Evolutionary conservation across 1,140 invertebrate species (phyloP).

Genomic region (Drosophila ficusphila): DNA sequence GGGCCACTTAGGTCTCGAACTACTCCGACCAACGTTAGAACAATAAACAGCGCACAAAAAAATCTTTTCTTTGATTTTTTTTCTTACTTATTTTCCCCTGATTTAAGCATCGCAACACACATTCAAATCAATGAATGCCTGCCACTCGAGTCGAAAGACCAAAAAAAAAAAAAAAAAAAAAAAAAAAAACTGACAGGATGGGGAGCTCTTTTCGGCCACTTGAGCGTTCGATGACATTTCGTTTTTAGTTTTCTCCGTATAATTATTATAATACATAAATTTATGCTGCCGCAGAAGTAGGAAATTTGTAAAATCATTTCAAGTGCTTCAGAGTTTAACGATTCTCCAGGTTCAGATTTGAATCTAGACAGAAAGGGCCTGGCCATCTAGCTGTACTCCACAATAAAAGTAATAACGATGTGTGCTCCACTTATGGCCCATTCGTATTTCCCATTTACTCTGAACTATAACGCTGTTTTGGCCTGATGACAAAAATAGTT

Average conservation of each 20-base stretch:
- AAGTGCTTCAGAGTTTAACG: constrained; percentile 63
- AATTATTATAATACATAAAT: constrained; percentile 81
- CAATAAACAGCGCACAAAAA: constrained; percentile 72
- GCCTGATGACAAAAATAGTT: constrained; percentile 66
- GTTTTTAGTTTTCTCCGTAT: constrained; percentile 63
- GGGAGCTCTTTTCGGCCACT: constrained; percentile 60
- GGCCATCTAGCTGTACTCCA: constrained; percentile 62
- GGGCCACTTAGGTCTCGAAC: constrained; percentile 30
- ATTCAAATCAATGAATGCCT: constrained; percentile 64
- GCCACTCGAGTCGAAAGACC: constrained; percentile 19
- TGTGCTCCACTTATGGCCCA: constrained; percentile 46
- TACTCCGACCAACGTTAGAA: constrained; percentile 56
- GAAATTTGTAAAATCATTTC: constrained; percentile 69
- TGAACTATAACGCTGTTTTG: constrained; percentile 67
- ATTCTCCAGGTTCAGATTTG: constrained; percentile 40
- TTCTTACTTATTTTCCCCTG: constrained; percentile 6
- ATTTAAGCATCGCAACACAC: constrained; percentile 46
- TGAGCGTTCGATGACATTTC: constrained; percentile 81
- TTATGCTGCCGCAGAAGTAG: constrained; percentile 40
- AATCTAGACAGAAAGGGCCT: background rate
- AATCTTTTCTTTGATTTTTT: constrained; percentile 27
- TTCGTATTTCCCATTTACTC: constrained; percentile 18
- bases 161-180: constrained; percentile 1
- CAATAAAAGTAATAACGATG: constrained; percentile 20
- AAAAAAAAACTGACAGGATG: constrained; percentile 15